These are phyloP conservation scores for Nesogale talazaci DNA, from an alignment of 2,113 vertebrate species.

Conservation along the genomic window DNA sequence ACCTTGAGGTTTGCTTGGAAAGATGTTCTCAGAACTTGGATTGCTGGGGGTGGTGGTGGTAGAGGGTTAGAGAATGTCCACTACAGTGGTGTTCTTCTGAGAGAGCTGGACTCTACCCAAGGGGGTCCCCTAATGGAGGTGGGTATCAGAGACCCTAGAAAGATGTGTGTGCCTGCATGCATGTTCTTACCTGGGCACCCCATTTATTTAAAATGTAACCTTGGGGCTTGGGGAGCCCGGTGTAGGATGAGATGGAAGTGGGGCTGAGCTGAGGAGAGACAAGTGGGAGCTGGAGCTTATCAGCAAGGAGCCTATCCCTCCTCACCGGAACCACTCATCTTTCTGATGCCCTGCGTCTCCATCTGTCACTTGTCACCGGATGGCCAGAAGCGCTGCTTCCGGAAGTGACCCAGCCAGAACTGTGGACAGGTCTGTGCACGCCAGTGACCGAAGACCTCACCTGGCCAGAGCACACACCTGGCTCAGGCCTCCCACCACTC, in stretches of 20 bases:
- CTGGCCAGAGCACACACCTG: not conserved
- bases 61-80: not conserved
- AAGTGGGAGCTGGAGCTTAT: not conserved
- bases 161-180: not conserved
- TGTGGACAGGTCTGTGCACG: not conserved
- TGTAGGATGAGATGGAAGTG: not conserved
- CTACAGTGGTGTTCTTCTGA: constrained; percentile 17
- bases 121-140: not conserved
- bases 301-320: not conserved
- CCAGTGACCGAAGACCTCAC: not conserved
- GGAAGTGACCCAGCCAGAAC: not conserved
- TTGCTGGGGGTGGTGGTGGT: not conserved
- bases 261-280: not conserved
- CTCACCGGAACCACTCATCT: not conserved
- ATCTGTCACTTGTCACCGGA: too few relatives aligned
- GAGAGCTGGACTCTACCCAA: not conserved
- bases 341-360: not conserved
- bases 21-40: constrained; percentile 48
- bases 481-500: not conserved
- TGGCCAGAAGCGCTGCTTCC: not conserved
- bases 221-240: not conserved
- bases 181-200: not conserved
- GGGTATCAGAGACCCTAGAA: not conserved
- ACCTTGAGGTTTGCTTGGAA: not conserved
- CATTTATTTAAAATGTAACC: not conserved